phyloP scores from a whole-genome alignment of 1,140 invertebrate genomes.

The Galleria mellonella region DNA sequence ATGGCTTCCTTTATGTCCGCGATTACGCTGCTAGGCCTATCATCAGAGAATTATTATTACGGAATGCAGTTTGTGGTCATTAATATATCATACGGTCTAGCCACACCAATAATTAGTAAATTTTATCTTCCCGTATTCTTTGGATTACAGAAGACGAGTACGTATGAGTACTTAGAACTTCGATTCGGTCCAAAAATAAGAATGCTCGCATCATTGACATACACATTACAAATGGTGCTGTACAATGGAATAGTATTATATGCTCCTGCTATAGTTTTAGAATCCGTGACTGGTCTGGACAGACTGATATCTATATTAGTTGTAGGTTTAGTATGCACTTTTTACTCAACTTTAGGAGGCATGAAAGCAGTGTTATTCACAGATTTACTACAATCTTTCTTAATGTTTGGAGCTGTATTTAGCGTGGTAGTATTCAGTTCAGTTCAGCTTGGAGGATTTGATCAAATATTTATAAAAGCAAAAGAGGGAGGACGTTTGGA shows the following conservation, averaged over 20 bases:
- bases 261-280: constrained; percentile 91
- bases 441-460: constrained; percentile 81
- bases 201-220: constrained; percentile 83
- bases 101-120: constrained; percentile 86
- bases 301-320: constrained; percentile 84
- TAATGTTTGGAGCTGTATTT: constrained; percentile 85
- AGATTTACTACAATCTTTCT: constrained; percentile 91
- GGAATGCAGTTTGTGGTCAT: constrained; percentile 90
- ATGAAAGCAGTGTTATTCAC: constrained; percentile 97
- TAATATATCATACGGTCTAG: constrained; percentile 88
- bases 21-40: constrained; percentile 90
- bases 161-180: constrained; percentile 92
- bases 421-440: constrained; percentile 85
- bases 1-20: constrained; percentile 98
- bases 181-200: constrained; percentile 83
- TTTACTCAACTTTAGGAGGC: constrained; percentile 94
- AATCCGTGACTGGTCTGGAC: constrained; percentile 88
- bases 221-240: constrained; percentile 88
- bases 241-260: constrained; percentile 96
- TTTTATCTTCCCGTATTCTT: constrained; percentile 93
- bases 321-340: constrained; percentile 92
- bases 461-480: constrained; percentile 80
- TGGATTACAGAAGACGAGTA: constrained; percentile 88
- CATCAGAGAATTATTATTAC: constrained; percentile 88
- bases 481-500: constrained; percentile 81